Evolutionary conservation across 2,797 vertebrate species (phyloP), one percentile per base, ranked within the genome.

Genomic region (Hydrolagus colliei): DNA sequence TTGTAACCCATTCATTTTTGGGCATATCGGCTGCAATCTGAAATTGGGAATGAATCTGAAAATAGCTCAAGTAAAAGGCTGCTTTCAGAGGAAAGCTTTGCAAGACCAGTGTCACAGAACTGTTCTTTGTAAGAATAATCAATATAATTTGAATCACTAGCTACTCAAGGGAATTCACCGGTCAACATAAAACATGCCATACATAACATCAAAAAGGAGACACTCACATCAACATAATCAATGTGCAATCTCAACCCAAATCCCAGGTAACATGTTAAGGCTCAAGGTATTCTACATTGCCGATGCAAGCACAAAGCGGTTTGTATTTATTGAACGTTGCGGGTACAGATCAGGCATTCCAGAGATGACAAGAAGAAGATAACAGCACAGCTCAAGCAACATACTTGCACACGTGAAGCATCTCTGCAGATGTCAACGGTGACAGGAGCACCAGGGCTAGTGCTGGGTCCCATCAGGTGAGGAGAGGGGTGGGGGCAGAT

Each of bases 371-470:
- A 84, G 27, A 27, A 27, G 27, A 27, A 27, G 27, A 27, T 27
- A 71, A 71, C 65, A 84, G 16, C 67, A 84, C 14, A 84, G 79
- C n/a, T 35, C 14, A 68, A 68, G 79, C 65, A 84, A 84, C 79
- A 84, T 71, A 84, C 79, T 84, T 84, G 79, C n/a, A 84, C 79
- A 84, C 68, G 52, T 41, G 79, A 84, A 67, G 65, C 79, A 84
- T 84, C 79, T 84, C 79, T 84, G 79, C 52, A 71, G 71, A 71
- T 71, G 79, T 27, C 65, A 84, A 52, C 41, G 71, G 18, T 84
- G 79, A 84, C 68, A 52, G 41, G 65, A 84, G 32, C 62, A 84
- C 22, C 79, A 84, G 67, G 79, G 65, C 27, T 14, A 82, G 79
- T 82, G 63, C 79, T 82, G 68, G 68, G 63, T 9, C 18, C 65